phyloP scores from a whole-genome alignment of 2,113 vertebrate genomes.

The Calypte anna region DNA sequence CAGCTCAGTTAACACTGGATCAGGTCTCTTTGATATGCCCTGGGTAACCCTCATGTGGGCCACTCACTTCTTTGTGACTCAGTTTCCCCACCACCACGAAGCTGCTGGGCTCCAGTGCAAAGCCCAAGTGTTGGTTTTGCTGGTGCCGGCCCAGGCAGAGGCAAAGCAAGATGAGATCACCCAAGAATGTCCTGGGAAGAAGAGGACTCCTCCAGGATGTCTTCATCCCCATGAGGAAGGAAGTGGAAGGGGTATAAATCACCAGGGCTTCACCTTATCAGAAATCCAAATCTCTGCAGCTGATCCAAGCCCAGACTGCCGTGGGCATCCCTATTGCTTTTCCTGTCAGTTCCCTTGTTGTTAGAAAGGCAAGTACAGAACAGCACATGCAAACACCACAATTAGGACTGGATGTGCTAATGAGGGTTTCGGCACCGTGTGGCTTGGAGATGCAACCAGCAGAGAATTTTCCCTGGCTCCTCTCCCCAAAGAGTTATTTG shows the following conservation, averaged over 20 bases:
- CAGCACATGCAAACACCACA: constrained; percentile 44
- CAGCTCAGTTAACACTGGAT: not conserved
- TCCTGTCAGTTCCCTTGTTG: constrained; percentile 33
- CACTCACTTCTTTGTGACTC: not conserved
- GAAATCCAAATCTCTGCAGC: not conserved
- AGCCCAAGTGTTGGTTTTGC: not conserved
- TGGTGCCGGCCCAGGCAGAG: not conserved
- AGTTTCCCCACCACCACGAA: not conserved
- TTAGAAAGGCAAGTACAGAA: constrained; percentile 56
- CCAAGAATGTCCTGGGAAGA: constrained; percentile 7
- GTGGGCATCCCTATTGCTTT: constrained; percentile 27
- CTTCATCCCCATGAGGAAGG: constrained; percentile 33
- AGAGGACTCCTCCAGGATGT: not conserved
- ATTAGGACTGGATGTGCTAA: constrained; percentile 48
- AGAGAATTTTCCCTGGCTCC: constrained; percentile 50
- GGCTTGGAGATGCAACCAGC: constrained; percentile 14
- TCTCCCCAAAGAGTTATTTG: not conserved
- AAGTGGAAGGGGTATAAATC: constrained; percentile 47
- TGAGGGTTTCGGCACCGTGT: constrained; percentile 28
- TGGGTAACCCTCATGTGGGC: not conserved
- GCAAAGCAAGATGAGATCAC: constrained; percentile 5
- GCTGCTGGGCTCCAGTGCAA: not conserved
- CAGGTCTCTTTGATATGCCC: not conserved
- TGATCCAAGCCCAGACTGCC: constrained; percentile 41
- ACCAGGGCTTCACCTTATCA: not conserved